These are phyloP conservation scores for Penaeus indicus DNA, from an alignment of 1,140 invertebrate species.

Conservation along the genomic window DNA sequence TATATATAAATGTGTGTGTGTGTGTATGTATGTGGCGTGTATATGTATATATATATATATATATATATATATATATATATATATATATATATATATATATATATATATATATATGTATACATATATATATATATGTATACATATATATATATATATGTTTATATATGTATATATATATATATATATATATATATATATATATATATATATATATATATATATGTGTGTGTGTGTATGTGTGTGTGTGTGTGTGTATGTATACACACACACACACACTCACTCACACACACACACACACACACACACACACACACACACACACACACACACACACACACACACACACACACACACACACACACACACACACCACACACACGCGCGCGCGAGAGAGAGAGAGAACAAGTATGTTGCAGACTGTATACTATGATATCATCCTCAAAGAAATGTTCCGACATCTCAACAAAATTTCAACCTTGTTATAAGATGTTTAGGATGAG, in stretches of 20 bases:
- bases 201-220: slow-evolving; percentile 17
- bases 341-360: not conserved
- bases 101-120: slow-evolving; percentile 24
- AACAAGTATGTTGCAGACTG: no score
- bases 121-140: not conserved
- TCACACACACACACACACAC: not conserved
- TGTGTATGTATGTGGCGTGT: not conserved
- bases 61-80: slow-evolving; percentile 23
- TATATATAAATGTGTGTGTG: not conserved
- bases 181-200: not conserved
- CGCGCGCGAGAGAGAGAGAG: no score
- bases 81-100: slow-evolving; percentile 20
- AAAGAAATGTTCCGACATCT: no score
- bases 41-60: not conserved
- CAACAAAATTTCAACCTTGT: no score
- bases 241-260: slow-evolving; percentile 3
- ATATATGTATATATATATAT: not conserved
- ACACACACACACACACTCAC: not conserved
- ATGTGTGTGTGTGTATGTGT: not conserved
- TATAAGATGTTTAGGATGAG: no score
- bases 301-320: not conserved
- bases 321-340: not conserved
- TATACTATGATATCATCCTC: no score
- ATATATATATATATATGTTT: not conserved
- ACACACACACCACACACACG: not conserved